Evolutionary conservation across 2,797 vertebrate species (phyloP), one percentile per base, ranked within the genome.

Genomic region (Lagodon rhomboides): DNA sequence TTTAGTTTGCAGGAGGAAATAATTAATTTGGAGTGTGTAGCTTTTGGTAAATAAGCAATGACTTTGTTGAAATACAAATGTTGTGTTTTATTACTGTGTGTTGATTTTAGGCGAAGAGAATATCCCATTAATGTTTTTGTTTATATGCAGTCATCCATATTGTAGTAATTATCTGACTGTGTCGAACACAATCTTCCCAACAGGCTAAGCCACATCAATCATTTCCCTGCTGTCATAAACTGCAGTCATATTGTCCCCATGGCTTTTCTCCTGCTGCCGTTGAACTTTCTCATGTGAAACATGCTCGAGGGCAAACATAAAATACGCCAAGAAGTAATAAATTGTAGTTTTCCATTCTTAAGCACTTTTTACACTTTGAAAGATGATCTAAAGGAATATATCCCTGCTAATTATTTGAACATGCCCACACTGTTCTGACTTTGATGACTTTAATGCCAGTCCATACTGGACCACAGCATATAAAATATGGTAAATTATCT

Each of bases 81-180:
- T 38, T 38, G 38, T 38, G 34, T 34, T 82, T 80, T 1, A 23
- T 63, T 63, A 62, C 50, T 69, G 20, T 60, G 54, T 71, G 79
- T 80, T 77, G 65, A 73, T 78, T 86, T 50, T 2, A 20, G 23
- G 60, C 38, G 68, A 11, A 68, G 68, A 68, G 1, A 74, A 72
- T 49, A 75, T 68, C 77, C 72, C 59, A 83, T 87, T 85, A 85
- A 79, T 81, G 72, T 80, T 86, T 82, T 82, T 76, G 68, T 83
- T 87, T 77, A 67, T 77, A 87, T 61, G 81, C 78, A 84, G 77
- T 82, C 91, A 83, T 80, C 84, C 81, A 73, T 87, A 70, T 84
- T 82, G 77, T 46, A 73, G 60, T 86, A 75, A 85, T 92, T 87
- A 81, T 87, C 78, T 87, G 77, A 87, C 87, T 85, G 78, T 85